Conservation (phyloP, 1,140 invertebrate species). For the Trichomalopsis sarcophagae region DNA sequence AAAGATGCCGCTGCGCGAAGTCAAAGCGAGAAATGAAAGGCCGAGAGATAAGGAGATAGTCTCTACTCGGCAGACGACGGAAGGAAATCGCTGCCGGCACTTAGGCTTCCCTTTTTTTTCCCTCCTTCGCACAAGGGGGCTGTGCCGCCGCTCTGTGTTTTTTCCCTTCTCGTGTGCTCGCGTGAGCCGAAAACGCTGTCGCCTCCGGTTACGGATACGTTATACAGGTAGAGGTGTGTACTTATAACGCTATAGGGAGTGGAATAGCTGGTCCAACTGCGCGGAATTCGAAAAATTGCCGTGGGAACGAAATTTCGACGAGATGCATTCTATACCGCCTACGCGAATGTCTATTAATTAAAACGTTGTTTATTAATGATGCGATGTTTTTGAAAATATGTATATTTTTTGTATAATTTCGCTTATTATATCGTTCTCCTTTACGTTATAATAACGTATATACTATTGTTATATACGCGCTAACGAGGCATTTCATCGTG, state of each 20-base stretch:
- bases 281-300: constrained; percentile 40
- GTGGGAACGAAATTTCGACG: constrained; percentile 16
- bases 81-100: constrained; percentile 30
- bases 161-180: background rate
- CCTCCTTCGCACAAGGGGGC: background rate
- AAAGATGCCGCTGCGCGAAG: background rate
- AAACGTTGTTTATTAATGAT: too few species aligned
- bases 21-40: constrained; percentile 33
- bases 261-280: background rate
- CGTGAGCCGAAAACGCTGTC: constrained; percentile 13
- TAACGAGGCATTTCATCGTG: too few species aligned
- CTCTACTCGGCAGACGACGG: background rate
- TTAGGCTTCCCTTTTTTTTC: background rate
- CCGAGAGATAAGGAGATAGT: constrained; percentile 1
- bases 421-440: too few species aligned
- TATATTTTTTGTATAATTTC: too few species aligned
- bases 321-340: too few species aligned
- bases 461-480: too few species aligned
- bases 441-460: too few species aligned
- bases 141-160: background rate
- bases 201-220: constrained; percentile 25
- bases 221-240: background rate
- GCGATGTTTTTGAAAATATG: too few species aligned
- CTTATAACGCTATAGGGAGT: background rate
- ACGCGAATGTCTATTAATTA: too few species aligned